These are phyloP conservation scores for Anoura caudifer DNA, from an alignment of 2,113 vertebrate species.

Conservation along the genomic window DNA sequence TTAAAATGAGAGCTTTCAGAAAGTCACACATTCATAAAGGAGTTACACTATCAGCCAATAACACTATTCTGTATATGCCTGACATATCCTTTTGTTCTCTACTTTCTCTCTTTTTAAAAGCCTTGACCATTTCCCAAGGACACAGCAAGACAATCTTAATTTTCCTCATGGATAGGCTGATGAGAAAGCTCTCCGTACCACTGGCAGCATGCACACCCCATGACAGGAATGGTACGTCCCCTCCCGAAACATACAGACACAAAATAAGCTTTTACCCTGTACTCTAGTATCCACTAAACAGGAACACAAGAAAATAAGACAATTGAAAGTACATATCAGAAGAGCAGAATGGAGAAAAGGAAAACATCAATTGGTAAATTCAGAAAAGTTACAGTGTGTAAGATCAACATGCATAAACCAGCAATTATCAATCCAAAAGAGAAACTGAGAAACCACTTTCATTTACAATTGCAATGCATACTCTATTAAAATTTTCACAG, in stretches of 20 bases:
- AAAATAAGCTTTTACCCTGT: neutral
- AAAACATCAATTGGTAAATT: neutral
- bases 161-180: slow-evolving; percentile 30
- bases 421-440: neutral
- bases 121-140: neutral
- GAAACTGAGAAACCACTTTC: neutral
- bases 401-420: neutral
- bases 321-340: neutral
- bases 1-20: slow-evolving; percentile 7
- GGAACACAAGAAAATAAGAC: neutral
- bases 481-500: neutral
- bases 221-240: neutral
- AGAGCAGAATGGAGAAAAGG: neutral
- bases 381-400: neutral
- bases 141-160: slow-evolving; percentile 23
- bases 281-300: neutral
- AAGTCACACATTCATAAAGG: slow-evolving; percentile 39
- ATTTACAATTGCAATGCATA: neutral
- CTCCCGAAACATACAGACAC: neutral
- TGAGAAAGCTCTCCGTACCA: slow-evolving; percentile 14
- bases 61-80: neutral
- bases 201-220: neutral
- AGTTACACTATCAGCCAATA: slow-evolving; percentile 31
- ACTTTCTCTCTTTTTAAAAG: slow-evolving; percentile 44
- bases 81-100: slow-evolving; percentile 41